Percentiles rank a stretch among this genome's conserved stretches.
Evolutionary conservation across 2,797 vertebrate genomes (phyloP).

Genomic region (Pseudocheirus occidentalis): DNA sequence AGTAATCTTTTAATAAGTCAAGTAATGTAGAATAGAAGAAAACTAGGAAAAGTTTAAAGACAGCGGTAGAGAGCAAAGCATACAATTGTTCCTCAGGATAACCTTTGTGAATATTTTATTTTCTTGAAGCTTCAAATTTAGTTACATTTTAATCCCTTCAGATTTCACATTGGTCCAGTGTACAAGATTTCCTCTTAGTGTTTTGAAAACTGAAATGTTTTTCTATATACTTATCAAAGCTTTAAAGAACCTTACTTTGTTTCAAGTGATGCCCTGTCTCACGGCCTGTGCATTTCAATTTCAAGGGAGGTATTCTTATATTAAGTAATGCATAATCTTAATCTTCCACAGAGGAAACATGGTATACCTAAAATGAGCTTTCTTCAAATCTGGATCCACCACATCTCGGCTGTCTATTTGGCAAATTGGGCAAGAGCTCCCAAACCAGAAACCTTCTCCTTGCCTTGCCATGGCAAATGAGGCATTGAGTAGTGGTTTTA

Average conservation of each 20-base stretch:
- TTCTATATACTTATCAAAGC: background rate
- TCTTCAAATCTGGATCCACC: background rate
- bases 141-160: conserved; percentile 39
- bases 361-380: background rate
- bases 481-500: background rate
- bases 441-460: background rate
- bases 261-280: background rate
- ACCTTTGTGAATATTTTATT: conserved; percentile 38
- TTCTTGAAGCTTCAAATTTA: conserved; percentile 12
- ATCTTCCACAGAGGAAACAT: too few relatives aligned
- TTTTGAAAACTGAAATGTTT: background rate
- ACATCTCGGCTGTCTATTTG: background rate
- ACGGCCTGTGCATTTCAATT: background rate
- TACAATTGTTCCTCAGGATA: conserved; percentile 54
- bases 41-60: conserved; percentile 67
- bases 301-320: background rate
- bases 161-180: background rate
- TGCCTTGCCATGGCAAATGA: background rate
- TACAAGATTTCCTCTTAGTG: background rate
- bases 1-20: conserved; percentile 75
- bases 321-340: background rate
- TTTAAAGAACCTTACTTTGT: background rate
- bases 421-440: background rate
- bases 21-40: conserved; percentile 67
- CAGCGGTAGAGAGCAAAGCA: conserved; percentile 60